Evolutionary conservation across 1,140 invertebrate genomes (phyloP).

Genomic region (Lepidurus arcticus): DNA sequence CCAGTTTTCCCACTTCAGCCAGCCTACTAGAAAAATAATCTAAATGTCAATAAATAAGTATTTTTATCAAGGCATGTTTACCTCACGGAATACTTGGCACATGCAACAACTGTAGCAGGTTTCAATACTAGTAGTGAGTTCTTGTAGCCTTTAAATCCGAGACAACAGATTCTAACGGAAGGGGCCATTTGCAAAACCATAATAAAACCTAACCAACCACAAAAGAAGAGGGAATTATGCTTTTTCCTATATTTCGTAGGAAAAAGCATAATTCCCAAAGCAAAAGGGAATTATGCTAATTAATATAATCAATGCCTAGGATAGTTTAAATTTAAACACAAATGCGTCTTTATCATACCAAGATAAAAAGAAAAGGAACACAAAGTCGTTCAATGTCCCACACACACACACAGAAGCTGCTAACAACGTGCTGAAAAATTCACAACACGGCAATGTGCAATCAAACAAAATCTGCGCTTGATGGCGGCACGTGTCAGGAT

Average conservation of each 20-base stretch:
- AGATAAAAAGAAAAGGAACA: background rate
- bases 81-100: background rate
- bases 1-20: slow-evolving; percentile 71
- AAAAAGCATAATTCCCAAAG: no score
- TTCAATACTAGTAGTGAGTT: background rate
- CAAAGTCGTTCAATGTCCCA: background rate
- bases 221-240: background rate
- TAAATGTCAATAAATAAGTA: background rate
- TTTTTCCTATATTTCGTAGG: no score
- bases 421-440: background rate
- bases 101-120: background rate
- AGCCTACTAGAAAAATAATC: slow-evolving; percentile 49
- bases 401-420: background rate
- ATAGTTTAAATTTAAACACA: background rate
- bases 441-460: background rate
- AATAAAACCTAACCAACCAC: background rate
- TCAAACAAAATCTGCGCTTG: background rate
- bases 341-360: background rate
- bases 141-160: background rate
- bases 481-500: background rate
- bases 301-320: no score
- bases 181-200: background rate
- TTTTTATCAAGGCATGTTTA: background rate
- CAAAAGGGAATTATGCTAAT: no score
- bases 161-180: background rate